Evolutionary conservation across 2,797 vertebrate genomes (phyloP), one percentile per base, ranked within the genome.

Genomic region (Hozukius guyotensis): DNA sequence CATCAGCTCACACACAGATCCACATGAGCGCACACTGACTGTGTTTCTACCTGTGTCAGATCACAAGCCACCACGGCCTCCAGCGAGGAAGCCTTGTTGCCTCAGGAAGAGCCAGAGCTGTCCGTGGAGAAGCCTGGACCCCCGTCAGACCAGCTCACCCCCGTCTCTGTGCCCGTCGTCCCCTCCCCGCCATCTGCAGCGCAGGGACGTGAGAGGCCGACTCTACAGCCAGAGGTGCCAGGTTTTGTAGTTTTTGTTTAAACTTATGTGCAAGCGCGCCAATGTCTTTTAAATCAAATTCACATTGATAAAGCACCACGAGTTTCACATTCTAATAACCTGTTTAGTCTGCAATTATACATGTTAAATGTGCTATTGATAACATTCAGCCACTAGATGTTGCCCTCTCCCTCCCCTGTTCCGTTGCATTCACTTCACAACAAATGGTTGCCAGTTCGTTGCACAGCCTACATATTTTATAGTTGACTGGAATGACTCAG

Each of bases 141-240:
- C 3, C 88, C 85, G 7, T 27, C 42, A 20, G 93, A 89, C 64
- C 90, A 89, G 67, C 68, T 65, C 69, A 94, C 94, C 24, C 94
- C 94, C 0, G 10, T 75, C 4, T 61, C 88, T 2, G 57, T 4
- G 20, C 78, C 88, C 0, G 0, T 14, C 5, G 67, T 80, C 5
- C 77, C 88, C 7, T 77, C 90, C 0, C 86, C 68, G 0, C 86
- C 71, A 0, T 24, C 87, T 3, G 64, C 29, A 2, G 75, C 10
- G 5, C 34, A 52, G 27, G 38, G 53, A 24, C 80, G 10, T 2
- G 22, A 13, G 34, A 27, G 20, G 16, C 63, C 0, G 4, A 20
- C 66, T 24, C 20, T 9, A 1, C 49, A 63, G 6, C 55, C 65
- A 20, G 77, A 91, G 89, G 92, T 92, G 46, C 7, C 3, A 5